A percentile compares a stretch with the other conserved stretches of the same genome.
phyloP scores from a whole-genome alignment of 1,140 invertebrate genomes.

The Harpegnathos saltator region DNA sequence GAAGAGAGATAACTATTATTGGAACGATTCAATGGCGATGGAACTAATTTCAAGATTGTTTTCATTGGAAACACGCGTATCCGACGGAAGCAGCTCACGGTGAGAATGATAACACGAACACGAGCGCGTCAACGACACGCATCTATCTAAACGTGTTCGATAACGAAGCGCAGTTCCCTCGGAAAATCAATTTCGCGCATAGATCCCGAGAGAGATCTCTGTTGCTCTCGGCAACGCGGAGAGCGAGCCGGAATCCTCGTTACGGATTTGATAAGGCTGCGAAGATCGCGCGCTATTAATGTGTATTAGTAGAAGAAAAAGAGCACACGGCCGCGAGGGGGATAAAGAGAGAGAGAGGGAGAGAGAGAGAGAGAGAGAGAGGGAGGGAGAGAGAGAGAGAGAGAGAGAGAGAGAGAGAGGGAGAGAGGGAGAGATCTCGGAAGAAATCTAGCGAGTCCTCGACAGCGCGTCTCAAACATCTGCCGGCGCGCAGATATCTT shows the following conservation, averaged over 20 bases:
- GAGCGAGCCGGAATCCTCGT: neutral
- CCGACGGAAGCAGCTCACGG: neutral
- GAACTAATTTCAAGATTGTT: slow-evolving; percentile 2
- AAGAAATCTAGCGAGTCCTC: slow-evolving; percentile 72
- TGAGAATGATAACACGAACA: neutral
- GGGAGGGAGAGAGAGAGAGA: no score
- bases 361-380: slow-evolving; percentile 14
- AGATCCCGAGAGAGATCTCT: no score
- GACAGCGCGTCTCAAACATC: slow-evolving; percentile 80
- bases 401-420: neutral
- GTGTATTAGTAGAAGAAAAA: slow-evolving; percentile 22
- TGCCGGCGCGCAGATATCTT: slow-evolving; percentile 74
- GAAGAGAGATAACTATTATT: neutral
- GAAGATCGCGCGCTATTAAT: slow-evolving; percentile 37
- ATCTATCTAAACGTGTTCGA: neutral
- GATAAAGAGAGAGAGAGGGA: slow-evolving; percentile 12
- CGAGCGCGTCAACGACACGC: neutral
- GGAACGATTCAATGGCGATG: neutral
- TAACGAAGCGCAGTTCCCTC: slow-evolving; percentile 11
- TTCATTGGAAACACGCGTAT: slow-evolving; percentile 6
- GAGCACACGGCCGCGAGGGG: neutral
- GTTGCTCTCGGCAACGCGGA: neutral
- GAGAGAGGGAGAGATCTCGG: slow-evolving; percentile 57
- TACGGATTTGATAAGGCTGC: slow-evolving; percentile 34
- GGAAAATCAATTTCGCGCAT: slow-evolving; percentile 27